phyloP scores from a whole-genome alignment of 2,113 vertebrate species.

The Carassius gibelio region DNA sequence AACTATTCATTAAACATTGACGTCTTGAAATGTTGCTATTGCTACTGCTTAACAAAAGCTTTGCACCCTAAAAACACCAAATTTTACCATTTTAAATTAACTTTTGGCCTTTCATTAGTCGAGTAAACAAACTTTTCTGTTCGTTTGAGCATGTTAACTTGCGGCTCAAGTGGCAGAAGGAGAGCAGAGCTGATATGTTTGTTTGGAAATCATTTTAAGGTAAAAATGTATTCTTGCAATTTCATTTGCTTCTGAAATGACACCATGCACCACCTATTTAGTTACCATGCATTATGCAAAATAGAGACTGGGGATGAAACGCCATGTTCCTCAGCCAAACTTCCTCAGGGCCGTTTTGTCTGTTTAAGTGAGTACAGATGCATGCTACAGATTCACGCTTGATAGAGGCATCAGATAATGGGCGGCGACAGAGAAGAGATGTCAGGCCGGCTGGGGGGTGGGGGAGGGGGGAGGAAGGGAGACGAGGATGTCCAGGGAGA shows the following conservation, averaged over 20 bases:
- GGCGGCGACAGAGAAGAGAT: constrained; percentile 13
- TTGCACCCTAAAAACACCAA: no score
- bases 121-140: no score
- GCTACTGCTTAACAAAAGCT: no score
- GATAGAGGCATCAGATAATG: constrained; percentile 43
- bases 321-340: not conserved
- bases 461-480: constrained; percentile 45
- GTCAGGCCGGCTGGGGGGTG: constrained; percentile 26
- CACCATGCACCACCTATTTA: not conserved
- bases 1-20: no score
- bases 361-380: constrained; percentile 39
- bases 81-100: no score
- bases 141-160: no score
- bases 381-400: constrained; percentile 24
- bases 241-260: not conserved
- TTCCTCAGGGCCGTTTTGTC: constrained; percentile 25
- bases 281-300: not conserved
- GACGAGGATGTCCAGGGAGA: constrained; percentile 61
- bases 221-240: no score
- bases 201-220: no score
- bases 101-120: no score
- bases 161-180: no score
- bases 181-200: no score
- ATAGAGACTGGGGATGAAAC: not conserved
- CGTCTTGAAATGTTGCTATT: no score